phyloP scores from a whole-genome alignment of 2,113 vertebrate species.

The Poecilia latipinna region DNA sequence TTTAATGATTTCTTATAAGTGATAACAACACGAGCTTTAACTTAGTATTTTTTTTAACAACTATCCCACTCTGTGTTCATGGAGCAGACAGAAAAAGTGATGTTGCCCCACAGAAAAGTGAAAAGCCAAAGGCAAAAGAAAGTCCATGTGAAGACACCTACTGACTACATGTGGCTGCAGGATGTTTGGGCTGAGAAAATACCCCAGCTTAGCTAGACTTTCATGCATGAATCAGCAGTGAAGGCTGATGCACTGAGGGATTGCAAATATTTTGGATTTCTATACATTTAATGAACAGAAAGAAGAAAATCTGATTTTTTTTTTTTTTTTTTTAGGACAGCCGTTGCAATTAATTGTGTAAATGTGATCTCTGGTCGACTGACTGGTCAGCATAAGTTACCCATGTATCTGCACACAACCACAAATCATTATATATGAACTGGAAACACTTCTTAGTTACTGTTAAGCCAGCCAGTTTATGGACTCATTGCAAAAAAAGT shows the following conservation, averaged over 20 bases:
- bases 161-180: not conserved
- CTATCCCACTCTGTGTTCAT: too few species aligned
- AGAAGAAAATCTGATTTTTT: not conserved
- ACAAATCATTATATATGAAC: not conserved
- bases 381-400: not conserved
- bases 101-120: too few species aligned
- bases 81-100: not conserved
- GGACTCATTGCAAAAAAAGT: slow-evolving; percentile 10
- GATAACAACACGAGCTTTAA: too few species aligned
- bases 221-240: not conserved
- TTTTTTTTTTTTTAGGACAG: not conserved
- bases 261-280: not conserved
- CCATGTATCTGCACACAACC: not conserved
- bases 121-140: too few species aligned
- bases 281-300: not conserved
- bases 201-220: not conserved
- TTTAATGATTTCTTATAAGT: too few species aligned
- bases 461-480: slow-evolving; percentile 3
- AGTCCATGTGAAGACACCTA: too few species aligned
- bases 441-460: not conserved
- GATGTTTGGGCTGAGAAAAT: not conserved
- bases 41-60: too few species aligned
- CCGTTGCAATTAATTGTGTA: not conserved
- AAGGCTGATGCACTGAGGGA: not conserved
- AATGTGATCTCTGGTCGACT: not conserved